These are phyloP conservation scores for Pteropus alecto DNA, from an alignment of 2,113 vertebrate genomes.

Conservation along the genomic window DNA sequence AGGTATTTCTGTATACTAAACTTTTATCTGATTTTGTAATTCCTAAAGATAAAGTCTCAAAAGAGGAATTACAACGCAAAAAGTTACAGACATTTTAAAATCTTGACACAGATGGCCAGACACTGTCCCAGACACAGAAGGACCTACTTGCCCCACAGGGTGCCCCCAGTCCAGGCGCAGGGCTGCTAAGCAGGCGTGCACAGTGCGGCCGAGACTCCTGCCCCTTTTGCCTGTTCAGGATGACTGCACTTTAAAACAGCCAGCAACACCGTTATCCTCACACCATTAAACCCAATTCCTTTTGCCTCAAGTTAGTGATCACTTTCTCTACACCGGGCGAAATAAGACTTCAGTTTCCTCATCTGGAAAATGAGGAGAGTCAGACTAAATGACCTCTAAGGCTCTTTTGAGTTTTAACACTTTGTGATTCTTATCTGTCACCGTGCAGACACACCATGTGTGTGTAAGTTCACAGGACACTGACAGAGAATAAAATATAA, in stretches of 20 bases:
- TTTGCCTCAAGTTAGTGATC: neutral
- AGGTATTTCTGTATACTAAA: neutral
- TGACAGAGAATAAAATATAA: neutral
- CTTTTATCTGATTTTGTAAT: neutral
- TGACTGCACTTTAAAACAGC: neutral
- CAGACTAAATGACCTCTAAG: neutral
- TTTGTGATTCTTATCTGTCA: neutral
- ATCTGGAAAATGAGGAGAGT: neutral
- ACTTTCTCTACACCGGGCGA: neutral
- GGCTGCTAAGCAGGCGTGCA: no score
- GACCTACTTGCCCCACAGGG: fast-evolving
- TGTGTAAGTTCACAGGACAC: neutral
- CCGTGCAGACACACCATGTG: neutral
- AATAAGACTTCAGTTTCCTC: neutral
- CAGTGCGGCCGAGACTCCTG: fast-evolving
- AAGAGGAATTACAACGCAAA: neutral
- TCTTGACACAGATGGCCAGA: neutral
- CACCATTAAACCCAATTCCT: neutral
- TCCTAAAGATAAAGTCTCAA: neutral
- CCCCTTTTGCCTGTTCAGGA: neutral
- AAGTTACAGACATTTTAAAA: neutral
- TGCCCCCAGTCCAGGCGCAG: neutral
- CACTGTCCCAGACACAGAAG: neutral
- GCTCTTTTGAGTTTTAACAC: neutral
- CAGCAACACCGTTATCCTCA: neutral